phyloP scores from a whole-genome alignment of 2,113 vertebrate genomes.

The Oreocharis arfaki region DNA sequence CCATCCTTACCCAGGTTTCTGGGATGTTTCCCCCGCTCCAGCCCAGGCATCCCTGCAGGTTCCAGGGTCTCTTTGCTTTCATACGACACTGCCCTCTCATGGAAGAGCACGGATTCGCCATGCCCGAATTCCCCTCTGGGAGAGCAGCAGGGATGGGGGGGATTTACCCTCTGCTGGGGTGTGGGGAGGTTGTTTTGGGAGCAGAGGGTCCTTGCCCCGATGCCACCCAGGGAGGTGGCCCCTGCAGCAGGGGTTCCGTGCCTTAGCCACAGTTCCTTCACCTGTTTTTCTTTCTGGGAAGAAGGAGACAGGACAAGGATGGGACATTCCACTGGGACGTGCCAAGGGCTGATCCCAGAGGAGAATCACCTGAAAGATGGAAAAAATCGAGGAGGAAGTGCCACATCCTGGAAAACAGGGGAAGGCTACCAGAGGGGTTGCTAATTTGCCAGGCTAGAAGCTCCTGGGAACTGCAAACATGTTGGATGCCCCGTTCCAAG shows the following conservation, averaged over 20 bases:
- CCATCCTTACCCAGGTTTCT: not conserved
- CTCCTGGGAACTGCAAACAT: not conserved
- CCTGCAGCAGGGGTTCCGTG: not conserved
- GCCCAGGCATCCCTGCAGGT: not conserved
- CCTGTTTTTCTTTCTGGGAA: not conserved
- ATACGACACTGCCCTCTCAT: slow-evolving; percentile 47
- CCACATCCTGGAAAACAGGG: not conserved
- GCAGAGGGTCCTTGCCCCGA: not conserved
- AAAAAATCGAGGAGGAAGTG: not conserved
- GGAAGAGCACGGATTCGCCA: not conserved
- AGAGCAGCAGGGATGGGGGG: not conserved
- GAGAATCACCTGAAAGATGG: not conserved
- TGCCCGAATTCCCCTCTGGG: not conserved
- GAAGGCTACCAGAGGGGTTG: not conserved
- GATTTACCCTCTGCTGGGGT: accelerated
- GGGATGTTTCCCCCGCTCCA: not conserved
- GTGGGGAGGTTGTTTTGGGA: not conserved
- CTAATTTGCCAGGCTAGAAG: not conserved
- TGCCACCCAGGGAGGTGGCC: not conserved
- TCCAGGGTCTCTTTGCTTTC: not conserved
- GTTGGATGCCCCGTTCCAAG: not conserved
- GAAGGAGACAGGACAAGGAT: not conserved
- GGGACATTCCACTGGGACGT: not conserved
- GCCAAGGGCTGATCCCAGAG: not conserved
- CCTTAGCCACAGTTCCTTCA: not conserved